Evolutionary conservation across 2,113 vertebrate species (phyloP).

Genomic region (Oryctolagus cuniculus): DNA sequence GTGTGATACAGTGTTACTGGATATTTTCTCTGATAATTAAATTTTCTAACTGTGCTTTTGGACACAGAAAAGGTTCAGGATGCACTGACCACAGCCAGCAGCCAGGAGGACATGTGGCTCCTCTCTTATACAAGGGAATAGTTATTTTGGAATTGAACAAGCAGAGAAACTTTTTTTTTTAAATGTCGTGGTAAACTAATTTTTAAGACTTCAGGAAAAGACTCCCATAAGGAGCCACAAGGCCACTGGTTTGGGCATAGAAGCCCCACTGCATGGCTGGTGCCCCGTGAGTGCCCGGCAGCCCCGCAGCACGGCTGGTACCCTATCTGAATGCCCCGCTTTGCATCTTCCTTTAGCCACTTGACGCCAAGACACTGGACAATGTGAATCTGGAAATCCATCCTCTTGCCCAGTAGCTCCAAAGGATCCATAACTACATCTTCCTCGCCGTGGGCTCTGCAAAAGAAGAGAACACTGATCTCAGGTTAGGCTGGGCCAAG

Average conservation of each 20-base stretch:
- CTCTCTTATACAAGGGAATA: background rate
- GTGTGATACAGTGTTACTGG: background rate
- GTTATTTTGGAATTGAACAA: background rate
- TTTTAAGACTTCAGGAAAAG: background rate
- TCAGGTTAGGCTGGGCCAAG: background rate
- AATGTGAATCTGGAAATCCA: conserved; percentile 92
- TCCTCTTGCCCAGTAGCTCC: conserved; percentile 90
- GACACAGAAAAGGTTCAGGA: background rate
- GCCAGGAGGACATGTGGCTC: background rate
- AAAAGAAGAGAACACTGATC: background rate
- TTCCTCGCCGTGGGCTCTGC: conserved; percentile 89
- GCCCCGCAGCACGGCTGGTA: conserved; percentile 32
- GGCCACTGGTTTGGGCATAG: too few species aligned
- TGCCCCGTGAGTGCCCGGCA: conserved; percentile 92
- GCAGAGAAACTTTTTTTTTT: background rate
- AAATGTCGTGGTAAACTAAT: background rate
- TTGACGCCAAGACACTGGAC: conserved; percentile 90
- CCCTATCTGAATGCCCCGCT: conserved; percentile 92
- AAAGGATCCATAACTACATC: conserved; percentile 92
- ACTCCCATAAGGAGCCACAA: background rate
- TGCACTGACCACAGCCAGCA: background rate
- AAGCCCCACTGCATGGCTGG: too few species aligned
- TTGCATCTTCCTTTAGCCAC: conserved; percentile 90
- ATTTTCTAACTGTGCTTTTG: background rate
- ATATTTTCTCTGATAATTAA: background rate